Base-by-base conservation (phyloP, 2,888 invertebrate genomes). In the Carabus problematicus region DNA sequence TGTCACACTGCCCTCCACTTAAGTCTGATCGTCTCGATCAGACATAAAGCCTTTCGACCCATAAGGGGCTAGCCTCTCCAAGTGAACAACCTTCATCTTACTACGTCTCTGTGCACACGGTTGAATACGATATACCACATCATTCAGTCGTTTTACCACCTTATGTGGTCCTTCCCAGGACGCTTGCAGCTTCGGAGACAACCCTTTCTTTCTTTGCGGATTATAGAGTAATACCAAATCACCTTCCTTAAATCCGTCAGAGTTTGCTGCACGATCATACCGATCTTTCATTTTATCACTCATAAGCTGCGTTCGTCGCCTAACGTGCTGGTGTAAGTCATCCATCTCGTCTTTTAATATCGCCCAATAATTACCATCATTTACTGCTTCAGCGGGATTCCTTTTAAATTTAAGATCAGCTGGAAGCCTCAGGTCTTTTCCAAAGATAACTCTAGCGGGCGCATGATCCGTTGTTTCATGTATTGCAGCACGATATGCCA, bases 11-110 rank as follows among this genome's bases (percentile, higher is more conserved):
- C 14, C 14, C 45, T 45, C 14, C 45, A 12, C 45, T 45, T 45
- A 45, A 14, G n/a, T 45, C 45, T 14, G 45, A 45, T 45, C 45
- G 6, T 45, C 45, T 7, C 45, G 45, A 45, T n/a, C 45, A 45
- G 45, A 45, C 14, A 45, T 3, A n/a, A 12, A 45, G n/a, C 14
- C 7, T 12, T 45, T 45, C 14, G n/a, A n/a, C 3, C 3, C n/a
- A 3, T 12, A 45, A n/a, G n/a, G n/a, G 6, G 45, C 14, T 6
- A 45, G 14, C 14, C 45, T n/a, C 3, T 45, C 14, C 45, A 45
- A 12, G 14, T 45, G 45, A n/a, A 45, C n/a, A 1, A 45, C 45
- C 6, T 45, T 45, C 14, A 45, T 12, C 7, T 45, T 45, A 29
- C 6, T 29, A 29, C 29, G 29, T 45, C 6, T 14, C 14, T 14